Evolutionary conservation across 2,113 vertebrate species (phyloP), one percentile per base, ranked within the genome.

Genomic region (Natator depressus): DNA sequence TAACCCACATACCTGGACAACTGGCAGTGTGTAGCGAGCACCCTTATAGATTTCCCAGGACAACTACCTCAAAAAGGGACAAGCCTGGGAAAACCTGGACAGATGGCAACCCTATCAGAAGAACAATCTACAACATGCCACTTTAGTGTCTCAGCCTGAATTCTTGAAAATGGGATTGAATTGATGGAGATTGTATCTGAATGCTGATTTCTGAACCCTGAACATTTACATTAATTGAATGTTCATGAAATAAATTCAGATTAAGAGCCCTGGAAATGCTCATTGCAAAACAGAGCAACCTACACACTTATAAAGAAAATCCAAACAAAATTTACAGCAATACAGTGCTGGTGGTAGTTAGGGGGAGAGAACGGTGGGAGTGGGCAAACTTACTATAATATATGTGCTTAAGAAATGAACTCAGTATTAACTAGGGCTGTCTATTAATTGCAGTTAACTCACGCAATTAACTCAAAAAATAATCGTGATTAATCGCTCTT

Each of bases 11-110:
- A 51, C 13, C 50, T 51, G 50, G 50, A 51, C 50, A 51, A 51
- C 91, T 88, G 89, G 96, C 97, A 98, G 92, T 55, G 89, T 84
- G 89, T 85, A 91, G 82, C 50, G 57, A 84, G 2, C 76, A 82
- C 10, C 9, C 90, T 72, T 92, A 62, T 90, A 89, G 95, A 97
- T 72, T 91, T 92, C 79, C 88, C 53, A 93, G 87, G 80, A 94
- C 94, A 93, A 95, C 79, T 94, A 16, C 12, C 50, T 51, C 16
- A 13, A 51, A 51, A 51, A 51, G 50, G 50, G 50, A 51, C 79
- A 87, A 88, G 19, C 31, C 12, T 38, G 51, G 47, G 89, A 79
- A 65, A 89, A 49, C 75, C 75, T 95, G 84, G 95, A 76, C 42
- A 42, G 42, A 42, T 42, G 42, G 42, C 47, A 87, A 80, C 69